Base-by-base conservation (phyloP, 2,888 invertebrate species). In the Euclidia mi region DNA sequence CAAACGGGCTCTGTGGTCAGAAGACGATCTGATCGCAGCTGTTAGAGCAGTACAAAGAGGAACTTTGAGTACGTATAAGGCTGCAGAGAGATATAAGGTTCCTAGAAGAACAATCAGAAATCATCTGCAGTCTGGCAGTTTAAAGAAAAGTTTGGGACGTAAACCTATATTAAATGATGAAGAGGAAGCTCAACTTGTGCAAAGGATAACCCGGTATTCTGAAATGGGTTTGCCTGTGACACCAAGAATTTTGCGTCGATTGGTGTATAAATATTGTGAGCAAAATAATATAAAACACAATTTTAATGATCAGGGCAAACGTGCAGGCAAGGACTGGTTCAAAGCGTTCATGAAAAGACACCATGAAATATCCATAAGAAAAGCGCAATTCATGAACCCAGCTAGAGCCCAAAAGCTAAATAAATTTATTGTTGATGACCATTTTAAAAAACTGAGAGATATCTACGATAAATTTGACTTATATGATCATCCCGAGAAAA, bases 351-450 rank as follows among this genome's bases (percentile, higher is more conserved):
- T 76, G 64, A 66, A 61, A 53, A 59, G 73, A 47, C 49, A 76
- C 29, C 61, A 46, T 0, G 53, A 64, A 29, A 56, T 71, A 50
- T 66, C 71, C 1, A 6, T 14, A 9, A 12, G 31, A 14, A 47
- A 40, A 44, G 73, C 71, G 6, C 73, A 76, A 34, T 65, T 71
- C 18, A 71, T 76, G 72, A 77, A 74, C 53, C 64, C 71, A 2
- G 74, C 63, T n/a, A 58, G 73, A 46, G 73, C 72, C 7, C 69
- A 74, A 70, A 76, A 74, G 17, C 49, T 74, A 0, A 78, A 78
- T 62, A 70, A 65, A 56, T 58, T 56, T 52, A 68, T 69, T 17
- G 70, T 71, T 4, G 42, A 64, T 34, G 57, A 71, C 11, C 65
- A 75, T 15, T 75, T 72, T 20, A n/a, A 17, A 12, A 35, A 11